These are phyloP conservation scores for Uromys caudimaculatus DNA, from an alignment of 2,797 vertebrate species.

Conservation along the genomic window DNA sequence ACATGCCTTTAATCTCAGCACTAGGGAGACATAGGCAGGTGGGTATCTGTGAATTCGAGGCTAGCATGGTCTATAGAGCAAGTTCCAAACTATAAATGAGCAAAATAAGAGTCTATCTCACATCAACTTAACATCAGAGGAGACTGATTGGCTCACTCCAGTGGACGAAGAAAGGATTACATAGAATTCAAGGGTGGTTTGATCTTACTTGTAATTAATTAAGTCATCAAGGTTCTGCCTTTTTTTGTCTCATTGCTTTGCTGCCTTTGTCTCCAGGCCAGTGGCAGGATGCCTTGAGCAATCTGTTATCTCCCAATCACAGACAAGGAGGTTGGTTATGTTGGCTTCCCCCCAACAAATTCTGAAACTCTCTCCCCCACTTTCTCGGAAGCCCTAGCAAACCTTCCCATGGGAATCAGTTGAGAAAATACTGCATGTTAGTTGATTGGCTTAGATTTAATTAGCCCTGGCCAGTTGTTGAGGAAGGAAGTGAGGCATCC, in stretches of 20 bases:
- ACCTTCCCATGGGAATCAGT: not conserved
- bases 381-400: not conserved
- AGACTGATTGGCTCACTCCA: not conserved
- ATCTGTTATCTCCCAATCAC: not conserved
- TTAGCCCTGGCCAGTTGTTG: not conserved
- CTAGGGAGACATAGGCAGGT: not conserved
- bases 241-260: not conserved
- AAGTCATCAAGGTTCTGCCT: not conserved
- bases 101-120: not conserved
- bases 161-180: not conserved
- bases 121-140: not conserved
- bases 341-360: not conserved
- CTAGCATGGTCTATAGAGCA: not conserved
- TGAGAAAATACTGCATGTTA: not conserved
- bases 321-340: not conserved
- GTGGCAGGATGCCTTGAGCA: not conserved
- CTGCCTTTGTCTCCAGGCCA: not conserved
- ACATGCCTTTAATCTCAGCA: not conserved
- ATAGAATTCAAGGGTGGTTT: conserved; percentile 61
- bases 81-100: not conserved
- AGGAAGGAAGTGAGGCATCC: not conserved
- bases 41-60: not conserved
- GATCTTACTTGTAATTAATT: not conserved
- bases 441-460: not conserved
- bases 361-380: not conserved